These are phyloP conservation scores for Caenorhabditis macrosperma DNA, from an alignment of 2,888 invertebrate species.

Conservation along the genomic window DNA sequence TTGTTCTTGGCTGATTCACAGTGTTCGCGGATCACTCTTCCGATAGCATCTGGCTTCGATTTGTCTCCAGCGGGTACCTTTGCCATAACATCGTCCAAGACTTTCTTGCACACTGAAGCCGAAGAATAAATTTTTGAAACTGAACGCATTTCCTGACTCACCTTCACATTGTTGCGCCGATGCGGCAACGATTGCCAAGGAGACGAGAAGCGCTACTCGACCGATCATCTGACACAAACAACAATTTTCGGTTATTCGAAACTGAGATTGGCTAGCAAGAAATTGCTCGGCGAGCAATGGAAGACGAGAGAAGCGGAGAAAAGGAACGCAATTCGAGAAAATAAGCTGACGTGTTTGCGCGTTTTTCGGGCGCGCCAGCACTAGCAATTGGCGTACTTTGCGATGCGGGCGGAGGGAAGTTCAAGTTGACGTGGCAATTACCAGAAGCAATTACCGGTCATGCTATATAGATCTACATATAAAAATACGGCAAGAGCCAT, in stretches of 20 bases:
- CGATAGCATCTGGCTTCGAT: constrained; percentile 70
- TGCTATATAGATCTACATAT: no score
- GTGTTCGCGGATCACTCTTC: constrained; percentile 70
- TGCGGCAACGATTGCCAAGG: constrained; percentile 31
- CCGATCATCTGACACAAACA: constrained; percentile 40
- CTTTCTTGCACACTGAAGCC: constrained; percentile 78
- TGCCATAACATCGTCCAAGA: constrained; percentile 74
- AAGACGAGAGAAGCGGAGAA: constrained; percentile 24
- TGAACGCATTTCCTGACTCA: constrained; percentile 1
- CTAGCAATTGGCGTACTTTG: constrained; percentile 3
- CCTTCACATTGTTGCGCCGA: constrained; percentile 68
- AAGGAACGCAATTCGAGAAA: constrained; percentile 47
- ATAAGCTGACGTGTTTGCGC: constrained; percentile 56
- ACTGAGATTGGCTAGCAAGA: constrained; percentile 3
- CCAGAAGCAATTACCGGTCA: no score
- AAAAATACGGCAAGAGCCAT: no score
- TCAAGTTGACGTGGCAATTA: not conserved
- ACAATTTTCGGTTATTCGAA: not conserved
- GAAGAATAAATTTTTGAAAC: not conserved
- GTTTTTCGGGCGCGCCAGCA: constrained; percentile 17
- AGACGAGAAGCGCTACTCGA: constrained; percentile 23
- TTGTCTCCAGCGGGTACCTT: constrained; percentile 70
- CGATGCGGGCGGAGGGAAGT: not conserved
- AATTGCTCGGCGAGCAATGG: constrained; percentile 3
- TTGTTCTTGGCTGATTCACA: constrained; percentile 73